Base-by-base conservation (phyloP, 2,888 invertebrate species). In the Tetheella fluctuosa region DNA sequence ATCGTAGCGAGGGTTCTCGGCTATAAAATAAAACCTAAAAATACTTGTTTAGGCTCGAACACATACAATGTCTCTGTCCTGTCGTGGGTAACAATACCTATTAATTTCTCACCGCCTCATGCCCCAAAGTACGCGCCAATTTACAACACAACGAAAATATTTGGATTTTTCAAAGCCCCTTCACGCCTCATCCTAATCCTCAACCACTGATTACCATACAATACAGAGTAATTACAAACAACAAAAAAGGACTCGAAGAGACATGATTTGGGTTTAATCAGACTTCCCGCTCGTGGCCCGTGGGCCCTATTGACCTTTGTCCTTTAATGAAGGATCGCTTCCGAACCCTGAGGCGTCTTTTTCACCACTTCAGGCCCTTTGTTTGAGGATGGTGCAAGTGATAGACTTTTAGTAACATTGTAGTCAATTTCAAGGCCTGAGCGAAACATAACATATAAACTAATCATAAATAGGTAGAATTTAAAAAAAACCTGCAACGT, bases 271-370 rank as follows among this genome's bases (percentile, higher is more conserved):
- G 73, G 83, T 76, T 81, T 84, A 82, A 84, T 84, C 84, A 81
- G 76, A 48, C 20, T 48, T 3, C 69, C 70, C 70, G 63, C 70
- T 69, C 65, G 71, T 69, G 61, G 73, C 79, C 80, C 76, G 70
- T 69, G 74, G 77, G 79, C 63, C 76, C 74, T 80, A 79, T 84
- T 86, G 87, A 88, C 86, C 86, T 85, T 82, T 83, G 83, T 81
- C 77, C 77, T 76, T 74, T 88, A 88, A 89, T 89, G 86, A 88
- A 83, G 84, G 83, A 77, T 77, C 76, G 79, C 73, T 83, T 83
- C 83, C 84, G 82, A 72, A 69, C 76, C 86, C 81, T 63, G 69
- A 65, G 82, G 85, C 82, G 77, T 82, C 86, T 83, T 85, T 83
- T 84, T 83, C 83, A 77, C 77, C 75, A 67, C 73, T 71, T 76